phyloP scores from a whole-genome alignment of 2,113 vertebrate species.

The Actenoides lindsayi region DNA sequence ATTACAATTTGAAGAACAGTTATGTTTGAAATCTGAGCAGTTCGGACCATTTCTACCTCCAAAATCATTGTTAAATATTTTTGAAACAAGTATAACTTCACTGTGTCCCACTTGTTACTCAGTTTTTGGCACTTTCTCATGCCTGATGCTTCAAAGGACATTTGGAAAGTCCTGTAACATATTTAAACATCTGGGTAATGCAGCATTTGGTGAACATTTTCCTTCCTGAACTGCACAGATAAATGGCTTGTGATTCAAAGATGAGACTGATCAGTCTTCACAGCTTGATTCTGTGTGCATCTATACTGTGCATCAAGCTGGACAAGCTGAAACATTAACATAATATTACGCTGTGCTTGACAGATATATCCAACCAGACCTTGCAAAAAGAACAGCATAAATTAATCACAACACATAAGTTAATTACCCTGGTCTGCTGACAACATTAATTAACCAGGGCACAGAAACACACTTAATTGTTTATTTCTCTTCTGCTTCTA shows the following conservation, averaged over 20 bases:
- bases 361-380: background rate
- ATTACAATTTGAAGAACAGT: background rate
- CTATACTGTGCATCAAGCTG: background rate
- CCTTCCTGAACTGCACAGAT: background rate
- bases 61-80: background rate
- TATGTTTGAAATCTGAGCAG: background rate
- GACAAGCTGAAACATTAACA: background rate
- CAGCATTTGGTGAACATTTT: background rate
- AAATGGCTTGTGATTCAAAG: background rate
- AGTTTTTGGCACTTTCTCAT: background rate
- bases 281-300: background rate
- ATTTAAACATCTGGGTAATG: background rate
- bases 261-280: background rate
- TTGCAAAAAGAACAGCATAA: background rate
- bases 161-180: background rate
- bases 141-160: background rate
- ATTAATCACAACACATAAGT: constrained; percentile 41
- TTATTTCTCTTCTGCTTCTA: constrained; percentile 39
- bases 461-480: background rate
- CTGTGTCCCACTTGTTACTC: background rate
- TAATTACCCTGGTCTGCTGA: constrained; percentile 35
- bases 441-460: constrained; percentile 18
- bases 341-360: background rate
- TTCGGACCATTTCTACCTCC: background rate
- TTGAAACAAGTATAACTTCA: background rate